These are phyloP conservation scores for Tethya wilhelma DNA, from an alignment of 37 sponge, comb jelly and placozoan species.

Conservation along the genomic window DNA sequence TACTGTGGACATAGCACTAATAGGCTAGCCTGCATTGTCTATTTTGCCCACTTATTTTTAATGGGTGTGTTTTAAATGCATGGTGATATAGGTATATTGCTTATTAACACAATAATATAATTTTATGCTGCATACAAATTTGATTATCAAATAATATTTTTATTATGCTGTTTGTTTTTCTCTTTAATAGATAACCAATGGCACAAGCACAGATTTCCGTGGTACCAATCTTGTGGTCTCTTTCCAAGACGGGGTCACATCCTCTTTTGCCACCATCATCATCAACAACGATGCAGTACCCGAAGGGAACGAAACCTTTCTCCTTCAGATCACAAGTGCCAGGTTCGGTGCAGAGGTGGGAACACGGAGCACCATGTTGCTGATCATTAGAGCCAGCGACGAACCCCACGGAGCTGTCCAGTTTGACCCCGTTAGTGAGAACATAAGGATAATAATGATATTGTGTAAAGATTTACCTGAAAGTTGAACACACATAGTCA, in stretches of 20 bases:
- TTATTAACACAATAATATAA: no score
- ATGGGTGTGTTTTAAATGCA: no score
- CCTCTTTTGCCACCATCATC: slow-evolving; percentile 22
- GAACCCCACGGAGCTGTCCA: slow-evolving; percentile 75
- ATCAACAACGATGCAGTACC: slow-evolving; percentile 64
- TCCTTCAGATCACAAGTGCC: slow-evolving; percentile 39
- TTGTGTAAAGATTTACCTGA: no score
- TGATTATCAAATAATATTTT: no score
- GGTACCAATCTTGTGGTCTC: background rate
- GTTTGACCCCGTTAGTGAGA: slow-evolving; percentile 53
- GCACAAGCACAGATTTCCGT: slow-evolving; percentile 10
- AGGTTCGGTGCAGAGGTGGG: slow-evolving; percentile 68
- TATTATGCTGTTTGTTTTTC: no score
- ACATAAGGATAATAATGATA: no score
- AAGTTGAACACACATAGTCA: no score
- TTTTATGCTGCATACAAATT: no score
- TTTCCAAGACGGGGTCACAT: slow-evolving; percentile 56
- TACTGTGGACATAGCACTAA: no score
- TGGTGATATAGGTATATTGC: no score
- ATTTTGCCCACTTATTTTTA: no score
- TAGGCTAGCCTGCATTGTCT: no score
- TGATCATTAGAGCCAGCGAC: slow-evolving; percentile 70
- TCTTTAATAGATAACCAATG: slow-evolving; percentile 15
- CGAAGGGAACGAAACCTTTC: slow-evolving; percentile 80
- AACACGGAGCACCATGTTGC: slow-evolving; percentile 3